These are phyloP conservation scores for Nylanderia fulva DNA, from an alignment of 1,140 invertebrate genomes.

Conservation along the genomic window DNA sequence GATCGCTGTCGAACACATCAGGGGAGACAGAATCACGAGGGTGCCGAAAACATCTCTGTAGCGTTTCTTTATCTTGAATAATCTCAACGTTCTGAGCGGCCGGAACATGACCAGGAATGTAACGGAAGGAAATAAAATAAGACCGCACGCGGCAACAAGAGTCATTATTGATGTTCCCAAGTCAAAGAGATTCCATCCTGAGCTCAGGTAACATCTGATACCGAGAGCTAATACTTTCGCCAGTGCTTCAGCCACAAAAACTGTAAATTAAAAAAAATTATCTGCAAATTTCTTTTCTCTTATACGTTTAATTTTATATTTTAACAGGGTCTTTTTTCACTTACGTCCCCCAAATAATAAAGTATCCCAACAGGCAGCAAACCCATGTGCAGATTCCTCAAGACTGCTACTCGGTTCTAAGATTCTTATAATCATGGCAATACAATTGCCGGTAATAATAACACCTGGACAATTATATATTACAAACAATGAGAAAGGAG, in stretches of 20 bases:
- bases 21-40: slow-evolving; percentile 92
- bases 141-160: slow-evolving; percentile 89
- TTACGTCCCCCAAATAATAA: slow-evolving; percentile 90
- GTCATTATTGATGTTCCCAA: slow-evolving; percentile 90
- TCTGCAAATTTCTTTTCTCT: not conserved
- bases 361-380: slow-evolving; percentile 92
- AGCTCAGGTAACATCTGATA: slow-evolving; percentile 90
- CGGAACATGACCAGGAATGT: slow-evolving; percentile 92
- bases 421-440: slow-evolving; percentile 89
- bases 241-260: slow-evolving; percentile 91
- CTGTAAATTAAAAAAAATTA: slow-evolving; percentile 86
- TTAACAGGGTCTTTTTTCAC: slow-evolving; percentile 74
- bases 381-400: slow-evolving; percentile 87
- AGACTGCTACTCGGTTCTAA: slow-evolving; percentile 84
- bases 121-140: slow-evolving; percentile 89
- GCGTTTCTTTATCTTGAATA: slow-evolving; percentile 94
- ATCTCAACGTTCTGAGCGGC: slow-evolving; percentile 89
- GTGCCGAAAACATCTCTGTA: slow-evolving; percentile 96
- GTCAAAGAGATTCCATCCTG: slow-evolving; percentile 96
- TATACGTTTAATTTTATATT: slow-evolving; percentile 1
- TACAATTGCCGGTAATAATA: slow-evolving; percentile 89
- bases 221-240: slow-evolving; percentile 92
- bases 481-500: not conserved
- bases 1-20: slow-evolving; percentile 92
- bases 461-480: slow-evolving; percentile 87